Conservation (phyloP, 2,797 vertebrate species). For the Artibeus lituratus region DNA sequence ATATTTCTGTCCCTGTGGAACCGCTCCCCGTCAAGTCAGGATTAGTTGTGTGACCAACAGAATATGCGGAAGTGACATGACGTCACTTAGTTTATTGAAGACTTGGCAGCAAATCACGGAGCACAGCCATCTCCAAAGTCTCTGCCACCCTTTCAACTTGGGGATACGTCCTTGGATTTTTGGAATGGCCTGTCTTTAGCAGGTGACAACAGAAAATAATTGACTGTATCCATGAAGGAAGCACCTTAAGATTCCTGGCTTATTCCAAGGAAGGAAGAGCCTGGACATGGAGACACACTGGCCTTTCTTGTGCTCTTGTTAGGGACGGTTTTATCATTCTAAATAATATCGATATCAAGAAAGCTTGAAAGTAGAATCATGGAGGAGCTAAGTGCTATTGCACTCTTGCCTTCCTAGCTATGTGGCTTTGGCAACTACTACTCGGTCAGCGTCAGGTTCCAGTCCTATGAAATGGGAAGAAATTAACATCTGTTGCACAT, state of each 20-base stretch:
- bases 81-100: background rate
- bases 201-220: background rate
- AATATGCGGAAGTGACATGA: rapidly evolving
- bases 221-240: background rate
- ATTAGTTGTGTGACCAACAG: background rate
- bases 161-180: background rate
- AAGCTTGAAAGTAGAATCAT: background rate
- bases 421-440: background rate
- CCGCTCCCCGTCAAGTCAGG: rapidly evolving
- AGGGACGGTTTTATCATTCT: background rate
- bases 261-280: background rate
- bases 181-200: background rate
- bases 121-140: background rate
- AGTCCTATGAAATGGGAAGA: too few species aligned
- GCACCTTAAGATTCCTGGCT: background rate
- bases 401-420: rapidly evolving
- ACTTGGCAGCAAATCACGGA: background rate
- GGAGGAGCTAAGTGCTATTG: rapidly evolving
- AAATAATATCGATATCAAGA: background rate
- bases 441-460: background rate
- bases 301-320: background rate
- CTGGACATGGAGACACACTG: background rate
- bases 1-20: too few species aligned
- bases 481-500: rapidly evolving
- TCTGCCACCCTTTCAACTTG: background rate